These are phyloP conservation scores for Calidris pugnax DNA, from an alignment of 2,113 vertebrate genomes.

Conservation along the genomic window DNA sequence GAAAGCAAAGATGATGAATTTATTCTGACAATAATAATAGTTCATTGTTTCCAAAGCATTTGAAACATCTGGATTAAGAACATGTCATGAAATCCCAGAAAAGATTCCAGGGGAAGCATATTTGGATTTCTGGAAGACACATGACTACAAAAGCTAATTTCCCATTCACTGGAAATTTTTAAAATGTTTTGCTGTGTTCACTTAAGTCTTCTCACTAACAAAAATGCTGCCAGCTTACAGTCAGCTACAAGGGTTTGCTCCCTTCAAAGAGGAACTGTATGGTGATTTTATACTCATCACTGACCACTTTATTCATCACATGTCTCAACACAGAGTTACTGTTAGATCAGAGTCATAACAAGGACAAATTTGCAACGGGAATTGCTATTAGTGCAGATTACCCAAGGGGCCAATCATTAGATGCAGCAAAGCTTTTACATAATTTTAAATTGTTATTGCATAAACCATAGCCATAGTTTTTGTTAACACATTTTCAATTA, in stretches of 20 bases:
- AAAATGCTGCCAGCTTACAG: not conserved
- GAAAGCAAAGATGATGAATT: not conserved
- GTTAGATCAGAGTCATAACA: not conserved
- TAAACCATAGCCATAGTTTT: not conserved
- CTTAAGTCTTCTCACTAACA: not conserved
- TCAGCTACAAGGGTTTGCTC: not conserved
- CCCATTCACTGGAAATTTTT: not conserved
- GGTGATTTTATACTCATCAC: not conserved
- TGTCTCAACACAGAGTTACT: not conserved
- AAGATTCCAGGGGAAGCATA: not conserved
- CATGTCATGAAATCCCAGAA: not conserved
- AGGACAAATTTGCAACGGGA: not conserved
- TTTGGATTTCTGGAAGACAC: conserved; percentile 9
- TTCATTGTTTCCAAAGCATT: conserved; percentile 36
- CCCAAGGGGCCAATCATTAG: not conserved
- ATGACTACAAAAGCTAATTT: not conserved
- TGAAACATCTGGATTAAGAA: conserved; percentile 24
- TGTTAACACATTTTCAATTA: not conserved
- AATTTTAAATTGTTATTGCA: not conserved
- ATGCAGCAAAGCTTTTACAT: not conserved
- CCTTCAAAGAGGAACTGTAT: not conserved
- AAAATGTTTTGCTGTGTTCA: not conserved
- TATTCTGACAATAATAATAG: not conserved
- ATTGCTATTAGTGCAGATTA: not conserved
- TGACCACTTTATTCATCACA: not conserved